These are phyloP conservation scores for Phalangium opilio DNA, from an alignment of 2,888 invertebrate species.

Conservation along the genomic window DNA sequence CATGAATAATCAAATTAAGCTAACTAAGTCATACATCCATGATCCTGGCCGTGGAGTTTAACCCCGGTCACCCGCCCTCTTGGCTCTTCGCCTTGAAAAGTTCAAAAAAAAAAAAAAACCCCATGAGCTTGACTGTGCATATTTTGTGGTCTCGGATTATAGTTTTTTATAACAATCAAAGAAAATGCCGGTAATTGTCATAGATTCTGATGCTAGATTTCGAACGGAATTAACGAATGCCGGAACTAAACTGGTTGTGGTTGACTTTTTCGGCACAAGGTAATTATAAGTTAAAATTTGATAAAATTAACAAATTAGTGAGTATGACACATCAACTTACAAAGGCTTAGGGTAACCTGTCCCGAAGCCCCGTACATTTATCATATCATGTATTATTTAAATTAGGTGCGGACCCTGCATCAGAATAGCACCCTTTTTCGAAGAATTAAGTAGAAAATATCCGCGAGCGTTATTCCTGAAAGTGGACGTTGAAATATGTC, in stretches of 20 bases:
- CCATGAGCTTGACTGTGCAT: no score
- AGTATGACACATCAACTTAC: background rate
- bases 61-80: no score
- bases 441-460: constrained; percentile 71
- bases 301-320: background rate
- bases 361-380: no score
- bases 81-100: no score
- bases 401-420: constrained; percentile 92
- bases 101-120: no score
- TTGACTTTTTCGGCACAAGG: constrained; percentile 90
- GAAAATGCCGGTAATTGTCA: constrained; percentile 23
- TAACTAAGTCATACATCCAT: no score
- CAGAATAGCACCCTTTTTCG: constrained; percentile 80
- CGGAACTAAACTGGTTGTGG: constrained; percentile 74
- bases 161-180: background rate
- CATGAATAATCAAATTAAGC: no score
- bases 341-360: background rate
- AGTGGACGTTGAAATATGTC: constrained; percentile 84
- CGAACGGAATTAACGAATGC: constrained; percentile 67
- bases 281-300: constrained; percentile 34
- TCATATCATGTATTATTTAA: background rate
- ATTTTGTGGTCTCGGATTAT: background rate
- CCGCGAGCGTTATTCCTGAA: constrained; percentile 77
- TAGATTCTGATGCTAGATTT: constrained; percentile 58
- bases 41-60: no score